phyloP scores from a whole-genome alignment of 64 coral and sea anemone species.

The Montipora cactus region DNA sequence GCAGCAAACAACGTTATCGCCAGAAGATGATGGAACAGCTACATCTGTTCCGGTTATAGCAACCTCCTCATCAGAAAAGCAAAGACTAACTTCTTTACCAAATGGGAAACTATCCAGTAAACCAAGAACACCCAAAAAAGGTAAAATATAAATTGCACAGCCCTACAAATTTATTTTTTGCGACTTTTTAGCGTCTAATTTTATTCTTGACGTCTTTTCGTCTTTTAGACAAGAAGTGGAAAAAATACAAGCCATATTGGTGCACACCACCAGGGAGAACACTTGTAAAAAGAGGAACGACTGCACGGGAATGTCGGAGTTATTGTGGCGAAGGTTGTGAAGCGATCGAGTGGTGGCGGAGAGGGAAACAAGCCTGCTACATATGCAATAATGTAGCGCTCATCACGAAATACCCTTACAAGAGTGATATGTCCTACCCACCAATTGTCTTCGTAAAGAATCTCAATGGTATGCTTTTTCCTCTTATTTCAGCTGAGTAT shows the following conservation, averaged over 20 bases:
- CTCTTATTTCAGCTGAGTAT: no score
- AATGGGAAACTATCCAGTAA: no score
- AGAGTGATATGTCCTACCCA: neutral
- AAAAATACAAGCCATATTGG: conserved; percentile 12
- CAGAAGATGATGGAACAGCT: no score
- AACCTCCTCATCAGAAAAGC: no score
- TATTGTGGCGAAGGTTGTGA: conserved; percentile 18
- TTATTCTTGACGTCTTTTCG: neutral
- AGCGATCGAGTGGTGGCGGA: conserved; percentile 23
- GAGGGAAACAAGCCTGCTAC: conserved; percentile 10
- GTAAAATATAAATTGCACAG: no score
- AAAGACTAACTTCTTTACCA: no score
- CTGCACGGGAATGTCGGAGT: neutral
- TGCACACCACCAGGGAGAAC: neutral
- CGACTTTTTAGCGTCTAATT: no score
- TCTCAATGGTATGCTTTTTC: neutral
- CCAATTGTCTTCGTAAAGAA: conserved; percentile 16
- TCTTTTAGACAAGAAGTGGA: neutral
- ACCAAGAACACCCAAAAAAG: no score
- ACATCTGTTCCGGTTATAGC: no score
- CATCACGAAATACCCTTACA: neutral
- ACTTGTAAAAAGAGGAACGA: neutral
- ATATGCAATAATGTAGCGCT: neutral
- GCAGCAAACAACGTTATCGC: no score
- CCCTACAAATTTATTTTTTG: no score